These are phyloP conservation scores for Hylaeus volcanicus DNA, from an alignment of 1,140 invertebrate genomes.

Conservation along the genomic window DNA sequence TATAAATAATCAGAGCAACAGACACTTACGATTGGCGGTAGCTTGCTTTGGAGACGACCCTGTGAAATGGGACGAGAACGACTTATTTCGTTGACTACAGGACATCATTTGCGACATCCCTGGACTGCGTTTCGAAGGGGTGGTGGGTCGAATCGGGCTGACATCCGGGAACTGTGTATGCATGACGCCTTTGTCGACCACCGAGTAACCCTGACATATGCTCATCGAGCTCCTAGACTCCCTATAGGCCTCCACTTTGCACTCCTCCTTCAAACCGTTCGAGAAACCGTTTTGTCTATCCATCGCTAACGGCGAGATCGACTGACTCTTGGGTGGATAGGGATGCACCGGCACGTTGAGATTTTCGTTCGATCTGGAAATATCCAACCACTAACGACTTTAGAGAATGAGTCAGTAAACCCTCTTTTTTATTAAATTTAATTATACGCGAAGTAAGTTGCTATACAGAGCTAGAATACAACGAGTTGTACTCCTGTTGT, in stretches of 20 bases:
- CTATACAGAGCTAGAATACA: neutral
- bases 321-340: conserved; percentile 75
- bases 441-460: neutral
- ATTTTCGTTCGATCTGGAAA: conserved; percentile 75
- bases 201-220: conserved; percentile 70
- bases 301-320: conserved; percentile 79
- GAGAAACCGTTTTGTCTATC: conserved; percentile 78
- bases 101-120: conserved; percentile 65
- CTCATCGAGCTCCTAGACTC: conserved; percentile 68
- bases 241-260: conserved; percentile 71
- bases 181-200: conserved; percentile 74
- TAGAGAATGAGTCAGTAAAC: neutral
- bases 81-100: conserved; percentile 74
- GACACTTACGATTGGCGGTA: conserved; percentile 60
- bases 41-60: conserved; percentile 69
- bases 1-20: no score
- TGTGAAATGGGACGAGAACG: conserved; percentile 66
- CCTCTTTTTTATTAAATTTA: no score
- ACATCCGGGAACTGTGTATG: conserved; percentile 66
- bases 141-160: conserved; percentile 69
- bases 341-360: conserved; percentile 68
- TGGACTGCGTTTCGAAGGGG: conserved; percentile 65
- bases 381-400: conserved; percentile 6
- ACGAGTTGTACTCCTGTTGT: no score
- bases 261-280: conserved; percentile 75